Conservation (phyloP, 2,113 vertebrate genomes). For the Passer domesticus region DNA sequence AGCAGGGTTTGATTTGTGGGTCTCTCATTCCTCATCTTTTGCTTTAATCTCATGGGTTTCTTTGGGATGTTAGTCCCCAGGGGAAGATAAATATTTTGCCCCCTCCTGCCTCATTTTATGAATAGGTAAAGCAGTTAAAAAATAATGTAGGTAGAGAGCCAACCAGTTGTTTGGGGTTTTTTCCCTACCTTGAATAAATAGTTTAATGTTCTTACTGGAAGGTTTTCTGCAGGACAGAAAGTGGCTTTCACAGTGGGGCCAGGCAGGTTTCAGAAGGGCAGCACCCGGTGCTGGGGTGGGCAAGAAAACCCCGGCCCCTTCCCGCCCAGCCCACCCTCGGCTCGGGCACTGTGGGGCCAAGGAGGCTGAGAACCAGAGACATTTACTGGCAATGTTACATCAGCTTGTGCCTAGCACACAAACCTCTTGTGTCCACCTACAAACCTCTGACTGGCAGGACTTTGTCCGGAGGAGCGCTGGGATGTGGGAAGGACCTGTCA, state of each 20-base stretch:
- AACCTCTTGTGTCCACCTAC: background rate
- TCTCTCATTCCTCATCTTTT: background rate
- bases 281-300: fast-evolving
- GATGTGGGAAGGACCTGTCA: background rate
- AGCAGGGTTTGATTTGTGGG: background rate
- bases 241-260: fast-evolving
- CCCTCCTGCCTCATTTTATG: background rate
- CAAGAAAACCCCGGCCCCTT: fast-evolving
- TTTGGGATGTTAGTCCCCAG: background rate
- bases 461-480: background rate
- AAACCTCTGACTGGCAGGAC: background rate
- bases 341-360: background rate
- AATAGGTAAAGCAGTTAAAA: background rate
- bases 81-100: background rate
- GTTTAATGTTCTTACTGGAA: background rate
- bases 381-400: fast-evolving
- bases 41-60: background rate
- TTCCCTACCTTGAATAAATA: background rate
- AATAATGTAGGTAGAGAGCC: background rate
- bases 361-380: background rate
- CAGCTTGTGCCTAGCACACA: background rate
- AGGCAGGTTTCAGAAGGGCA: background rate
- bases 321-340: fast-evolving
- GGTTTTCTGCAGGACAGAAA: background rate
- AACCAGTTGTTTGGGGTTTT: background rate